Conservation (phyloP, 2,888 invertebrate species). For the Cataglyphis albicans region DNA sequence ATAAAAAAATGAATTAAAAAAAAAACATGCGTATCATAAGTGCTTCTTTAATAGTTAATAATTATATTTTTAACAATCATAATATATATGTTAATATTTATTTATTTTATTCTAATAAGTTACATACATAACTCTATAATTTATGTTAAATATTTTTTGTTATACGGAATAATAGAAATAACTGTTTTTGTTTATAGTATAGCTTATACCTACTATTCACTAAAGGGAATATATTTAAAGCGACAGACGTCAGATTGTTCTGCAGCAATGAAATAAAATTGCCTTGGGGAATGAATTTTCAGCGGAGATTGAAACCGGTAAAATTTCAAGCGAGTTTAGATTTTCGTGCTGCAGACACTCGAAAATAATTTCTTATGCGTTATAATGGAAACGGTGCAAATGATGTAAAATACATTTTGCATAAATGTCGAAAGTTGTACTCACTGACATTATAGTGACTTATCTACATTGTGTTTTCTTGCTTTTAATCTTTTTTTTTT, state of each 20-base stretch:
- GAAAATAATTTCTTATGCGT: constrained; percentile 26
- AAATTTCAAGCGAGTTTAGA: constrained; percentile 38
- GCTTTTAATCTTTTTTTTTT: neutral
- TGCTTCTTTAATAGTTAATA: neutral
- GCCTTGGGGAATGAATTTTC: constrained; percentile 39
- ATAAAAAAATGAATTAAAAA: neutral
- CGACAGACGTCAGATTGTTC: constrained; percentile 32
- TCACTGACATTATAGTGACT: neutral
- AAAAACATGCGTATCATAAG: neutral
- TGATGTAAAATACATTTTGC: constrained; percentile 18
- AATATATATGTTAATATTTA: neutral
- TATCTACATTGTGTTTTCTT: too few relatives aligned
- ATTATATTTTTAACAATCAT: neutral
- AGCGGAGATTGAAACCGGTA: constrained; percentile 26
- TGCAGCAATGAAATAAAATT: constrained; percentile 47
- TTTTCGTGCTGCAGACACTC: constrained; percentile 17
- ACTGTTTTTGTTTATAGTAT: constrained; percentile 21
- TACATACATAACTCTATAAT: constrained; percentile 13
- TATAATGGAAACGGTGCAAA: constrained; percentile 14
- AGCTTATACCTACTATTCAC: constrained; percentile 11
- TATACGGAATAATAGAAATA: neutral
- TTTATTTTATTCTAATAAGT: constrained; percentile 4
- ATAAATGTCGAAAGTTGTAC: constrained; percentile 14
- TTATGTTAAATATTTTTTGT: constrained; percentile 20
- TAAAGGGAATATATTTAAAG: constrained; percentile 17